Base-by-base conservation (phyloP, 1,140 invertebrate species). In the Eciton burchellii region DNA sequence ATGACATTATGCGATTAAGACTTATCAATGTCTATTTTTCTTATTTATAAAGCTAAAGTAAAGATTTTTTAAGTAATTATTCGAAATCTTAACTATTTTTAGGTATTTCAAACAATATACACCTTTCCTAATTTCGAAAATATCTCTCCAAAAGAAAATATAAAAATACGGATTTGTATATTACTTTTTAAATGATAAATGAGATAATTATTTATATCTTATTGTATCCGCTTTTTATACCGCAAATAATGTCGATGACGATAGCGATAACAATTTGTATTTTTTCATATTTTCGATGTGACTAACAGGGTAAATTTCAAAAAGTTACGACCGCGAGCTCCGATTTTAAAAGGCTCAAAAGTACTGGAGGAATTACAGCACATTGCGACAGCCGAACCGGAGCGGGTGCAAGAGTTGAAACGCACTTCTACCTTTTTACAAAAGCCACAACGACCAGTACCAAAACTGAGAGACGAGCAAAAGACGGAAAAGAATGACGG, bases 371-470 rank as follows among this genome's bases (percentile, higher is more conserved):
- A 95, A 16, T 87, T 96, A 6, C 96, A 96, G 68, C 84, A 92
- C 12, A 91, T 94, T 24, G 90, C 90, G 0, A 71, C 89, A 21
- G 89, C 86, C 6, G 94, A 95, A 63, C 94, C 94, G 56, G 94
- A 94, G 45, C 89, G 92, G 35, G 93, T 95, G 21, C 94, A 96
- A 81, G 95, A 95, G 65, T 60, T 91, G 19, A 95, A 94, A 59
- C 96, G 95, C 74, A 96, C 94, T 89, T 96, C 96, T n/a, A 96
- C 96, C 14, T 97, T 97, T 87, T 90, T 97, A 49, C 95, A 96
- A 88, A 96, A 96, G 83, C 96, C 96, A 0, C 94, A 95, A 83
- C 93, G 96, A 26, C 95, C 96, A 0, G 94, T 95, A 47, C 96
- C 96, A 0, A 94, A 91, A 73, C 92, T 93, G 1, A 92, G 90